Evolutionary conservation across 2,797 vertebrate genomes (phyloP).

Genomic region (Myotis pilosus): DNA sequence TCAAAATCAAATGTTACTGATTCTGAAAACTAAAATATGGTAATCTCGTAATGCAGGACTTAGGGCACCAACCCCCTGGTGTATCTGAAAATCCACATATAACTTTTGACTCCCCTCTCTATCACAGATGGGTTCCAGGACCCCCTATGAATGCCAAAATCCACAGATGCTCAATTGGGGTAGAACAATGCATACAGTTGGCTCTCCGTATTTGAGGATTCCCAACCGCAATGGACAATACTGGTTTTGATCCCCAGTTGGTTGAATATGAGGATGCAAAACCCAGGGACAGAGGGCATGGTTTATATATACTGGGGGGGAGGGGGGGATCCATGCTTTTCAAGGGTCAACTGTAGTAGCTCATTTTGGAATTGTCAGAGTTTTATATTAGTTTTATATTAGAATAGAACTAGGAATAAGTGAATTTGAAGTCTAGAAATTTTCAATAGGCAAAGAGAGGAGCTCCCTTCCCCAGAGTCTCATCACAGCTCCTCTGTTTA

Average conservation of each 20-base stretch:
- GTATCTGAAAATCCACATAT: neutral
- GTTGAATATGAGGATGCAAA: neutral
- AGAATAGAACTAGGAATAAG: neutral
- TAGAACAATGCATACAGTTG: neutral
- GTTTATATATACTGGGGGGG: neutral
- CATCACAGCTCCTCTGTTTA: neutral
- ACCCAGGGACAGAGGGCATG: neutral
- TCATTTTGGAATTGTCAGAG: neutral
- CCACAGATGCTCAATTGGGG: too few relatives aligned
- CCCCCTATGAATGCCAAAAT: neutral
- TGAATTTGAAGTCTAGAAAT: neutral
- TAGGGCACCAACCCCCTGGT: neutral
- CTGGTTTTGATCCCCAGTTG: neutral
- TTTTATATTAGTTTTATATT: neutral
- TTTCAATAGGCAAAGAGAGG: neutral
- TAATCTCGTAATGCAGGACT: neutral
- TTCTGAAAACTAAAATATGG: slow-evolving; percentile 37
- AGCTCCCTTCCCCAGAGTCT: neutral
- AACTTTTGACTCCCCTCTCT: neutral
- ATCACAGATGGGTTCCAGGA: neutral
- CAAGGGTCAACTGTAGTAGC: neutral
- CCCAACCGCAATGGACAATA: neutral
- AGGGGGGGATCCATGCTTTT: neutral
- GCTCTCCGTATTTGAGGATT: neutral
- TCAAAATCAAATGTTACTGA: neutral